These are phyloP conservation scores for Eospalax fontanierii DNA, from an alignment of 2,797 vertebrate genomes.

Conservation along the genomic window DNA sequence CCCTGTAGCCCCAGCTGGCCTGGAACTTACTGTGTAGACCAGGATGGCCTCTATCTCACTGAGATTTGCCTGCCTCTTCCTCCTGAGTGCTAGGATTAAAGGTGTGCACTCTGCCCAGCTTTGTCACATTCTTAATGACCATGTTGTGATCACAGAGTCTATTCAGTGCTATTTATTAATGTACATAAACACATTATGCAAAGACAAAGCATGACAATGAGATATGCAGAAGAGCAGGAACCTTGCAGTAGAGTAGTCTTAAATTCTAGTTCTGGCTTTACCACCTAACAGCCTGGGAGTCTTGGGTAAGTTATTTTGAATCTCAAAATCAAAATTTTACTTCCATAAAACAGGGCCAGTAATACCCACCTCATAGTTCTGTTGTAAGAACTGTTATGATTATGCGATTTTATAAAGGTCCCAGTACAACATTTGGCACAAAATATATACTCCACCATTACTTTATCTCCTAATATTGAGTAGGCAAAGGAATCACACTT, in stretches of 20 bases:
- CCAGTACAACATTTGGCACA: neutral
- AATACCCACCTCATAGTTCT: neutral
- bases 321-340: slow-evolving; percentile 12
- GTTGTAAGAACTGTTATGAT: neutral
- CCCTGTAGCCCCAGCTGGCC: no score
- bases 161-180: neutral
- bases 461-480: neutral
- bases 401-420: neutral
- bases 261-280: neutral
- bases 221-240: neutral
- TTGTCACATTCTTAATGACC: no score
- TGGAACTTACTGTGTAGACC: no score
- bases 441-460: neutral
- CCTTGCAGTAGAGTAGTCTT: neutral
- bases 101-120: no score
- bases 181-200: neutral
- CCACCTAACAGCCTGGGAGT: neutral
- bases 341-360: neutral
- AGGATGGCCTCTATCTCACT: no score
- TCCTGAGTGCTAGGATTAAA: no score
- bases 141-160: neutral
- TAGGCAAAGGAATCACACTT: neutral
- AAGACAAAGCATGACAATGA: neutral
- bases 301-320: neutral
- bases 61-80: no score